phyloP scores from a whole-genome alignment of 2,888 invertebrate species.

The Acronicta aceris region DNA sequence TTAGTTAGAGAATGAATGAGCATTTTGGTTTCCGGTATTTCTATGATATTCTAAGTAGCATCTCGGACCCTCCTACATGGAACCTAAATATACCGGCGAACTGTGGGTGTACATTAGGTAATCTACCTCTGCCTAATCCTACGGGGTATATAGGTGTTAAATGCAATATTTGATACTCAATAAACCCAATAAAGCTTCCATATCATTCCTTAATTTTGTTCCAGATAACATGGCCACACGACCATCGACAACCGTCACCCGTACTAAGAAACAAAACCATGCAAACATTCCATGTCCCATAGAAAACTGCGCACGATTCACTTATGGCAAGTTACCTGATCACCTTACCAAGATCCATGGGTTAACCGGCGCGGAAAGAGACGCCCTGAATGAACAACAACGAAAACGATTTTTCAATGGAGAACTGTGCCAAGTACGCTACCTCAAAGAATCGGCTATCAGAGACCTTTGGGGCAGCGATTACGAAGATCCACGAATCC shows the following conservation, averaged over 20 bases:
- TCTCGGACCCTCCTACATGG: too few species aligned
- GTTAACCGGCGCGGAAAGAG: conserved; percentile 84
- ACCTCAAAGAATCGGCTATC: conserved; percentile 87
- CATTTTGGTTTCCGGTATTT: too few species aligned
- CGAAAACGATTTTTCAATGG: conserved; percentile 87
- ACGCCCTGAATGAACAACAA: conserved; percentile 86
- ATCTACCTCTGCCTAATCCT: too few species aligned
- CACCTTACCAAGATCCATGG: conserved; percentile 87
- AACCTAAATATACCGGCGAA: too few species aligned
- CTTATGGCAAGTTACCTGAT: conserved; percentile 87
- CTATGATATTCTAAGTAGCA: too few species aligned
- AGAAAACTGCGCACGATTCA: conserved; percentile 87
- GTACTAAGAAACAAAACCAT: conserved; percentile 88
- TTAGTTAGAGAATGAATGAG: too few species aligned
- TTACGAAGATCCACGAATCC: conserved; percentile 85
- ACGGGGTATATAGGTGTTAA: too few species aligned
- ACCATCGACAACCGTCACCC: conserved; percentile 69
- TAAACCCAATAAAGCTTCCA: background rate
- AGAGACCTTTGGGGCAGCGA: conserved; percentile 86
- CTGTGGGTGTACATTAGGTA: too few species aligned
- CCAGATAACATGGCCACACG: conserved; percentile 73
- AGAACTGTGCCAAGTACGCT: conserved; percentile 87
- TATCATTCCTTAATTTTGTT: conserved; percentile 18
- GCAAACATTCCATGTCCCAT: conserved; percentile 88
- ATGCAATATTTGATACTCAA: too few species aligned